Evolutionary conservation across 2,113 vertebrate genomes (phyloP), one percentile per base, ranked within the genome.

Genomic region (Crotalus horridus): DNA sequence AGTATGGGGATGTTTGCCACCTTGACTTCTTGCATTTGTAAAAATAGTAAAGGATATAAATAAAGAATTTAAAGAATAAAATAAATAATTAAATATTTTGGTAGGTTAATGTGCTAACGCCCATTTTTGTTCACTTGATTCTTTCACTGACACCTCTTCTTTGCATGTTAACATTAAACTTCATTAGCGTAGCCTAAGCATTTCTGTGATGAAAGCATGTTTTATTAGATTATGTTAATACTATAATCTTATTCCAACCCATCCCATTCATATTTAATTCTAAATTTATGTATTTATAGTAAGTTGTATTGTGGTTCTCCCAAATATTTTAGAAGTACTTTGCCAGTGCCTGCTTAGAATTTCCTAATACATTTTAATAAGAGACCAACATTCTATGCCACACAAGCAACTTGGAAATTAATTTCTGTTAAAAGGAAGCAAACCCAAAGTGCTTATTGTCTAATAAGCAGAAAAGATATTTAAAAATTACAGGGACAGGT

Each of bases 121-220:
- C 11, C 58, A 56, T 6, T 24, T 39, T 46, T 59, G 8, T 12
- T 89, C 2, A 39, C 21, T 59, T 46, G 29, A 54, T 9, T 55
- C 51, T n/a, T 88, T n/a, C 3, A 29, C 26, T 33, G 24, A 54
- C 39, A 7, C 54, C 21, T 58, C 39, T 23, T 58, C 12, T 56
- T 58, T 58, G 23, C 54, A 59, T 26, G 9, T 39, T 89, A 87
- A 90, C 58, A 85, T 39, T 61, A 81, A 92, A 61, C 56, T 87
- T 87, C 74, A 93, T 59, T 94, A 93, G 46, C 9, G 88, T 85
- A 61, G 15, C 54, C 46, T 93, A 93, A 95, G 61, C 48, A 12
- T 91, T 95, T 94, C 91, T 94, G 21, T 20, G n/a, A 91, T 93
- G 95, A 93, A 94, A 94, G 53, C 91, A 91, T 26, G 48, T 95